Evolutionary conservation across 2,113 vertebrate species (phyloP), one percentile per base, ranked within the genome.

Genomic region (Aspidoscelis tigris): DNA sequence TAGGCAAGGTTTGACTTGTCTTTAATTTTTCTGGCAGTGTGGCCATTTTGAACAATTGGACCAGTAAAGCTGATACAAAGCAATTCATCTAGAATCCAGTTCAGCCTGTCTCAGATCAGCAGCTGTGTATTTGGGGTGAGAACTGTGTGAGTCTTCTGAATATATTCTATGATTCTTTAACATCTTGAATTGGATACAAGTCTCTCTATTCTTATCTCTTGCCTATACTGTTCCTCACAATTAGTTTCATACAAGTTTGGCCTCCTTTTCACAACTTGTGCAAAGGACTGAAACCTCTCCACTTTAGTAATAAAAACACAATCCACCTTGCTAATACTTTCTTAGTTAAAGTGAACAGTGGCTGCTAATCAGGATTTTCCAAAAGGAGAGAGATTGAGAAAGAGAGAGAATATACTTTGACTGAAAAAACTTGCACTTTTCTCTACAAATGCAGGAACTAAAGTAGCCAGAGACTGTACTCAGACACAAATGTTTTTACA

Each of bases 321-420:
- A 24, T 5, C 66, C n/a, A 80, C 83, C 2, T 82, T 84, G 55
- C 64, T 84, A 9, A 33, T 69, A 50, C 1, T 2, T 41, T 78
- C n/a, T 50, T 81, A 68, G 81, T 70, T 83, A 83, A 14, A 86
- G 84, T 33, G 33, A 80, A 74, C 44, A 24, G 6, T 43, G 79
- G n/a, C 8, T 73, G 70, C 61, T 74, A 74, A 86, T 70, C 47
- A 77, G 1, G 16, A 16, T 41, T 82, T 88, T 65, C 33, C 24
- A 75, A 86, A 91, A 90, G 78, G 55, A 79, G 91, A 90, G 79
- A 50, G 43, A 50, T 50, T 50, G 47, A 50, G 47, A 50, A 50
- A 50, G 8, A 50, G 47, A 50, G 47, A 50, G 47, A 50, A 50
- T 50, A 50, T 50, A 5, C 47, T 50, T 50, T 50, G 47, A 9